Base-by-base conservation (phyloP, 2,888 invertebrate genomes). In the Eupithecia subfuscata region DNA sequence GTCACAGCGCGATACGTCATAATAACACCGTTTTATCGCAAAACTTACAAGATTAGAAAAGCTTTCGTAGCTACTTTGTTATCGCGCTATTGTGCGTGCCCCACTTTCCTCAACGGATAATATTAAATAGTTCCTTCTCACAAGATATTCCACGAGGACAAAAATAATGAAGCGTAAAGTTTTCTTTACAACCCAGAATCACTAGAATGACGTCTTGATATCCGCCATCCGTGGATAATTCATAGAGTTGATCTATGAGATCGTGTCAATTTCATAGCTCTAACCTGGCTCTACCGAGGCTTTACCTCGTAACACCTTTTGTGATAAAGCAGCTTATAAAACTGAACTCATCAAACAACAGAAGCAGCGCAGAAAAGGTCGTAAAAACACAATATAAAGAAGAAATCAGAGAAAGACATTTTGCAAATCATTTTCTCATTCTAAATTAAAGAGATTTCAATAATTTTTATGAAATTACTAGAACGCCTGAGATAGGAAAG, bases 21-120 rank as follows among this genome's bases (percentile, higher is more conserved):
- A 70, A 77, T 73, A 74, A 69, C 71, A 69, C 18, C 14, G 69
- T 75, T 79, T 81, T 79, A 78, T 78, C 79, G 81, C 76, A 73
- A 76, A 80, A 80, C 75, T 75, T 76, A 71, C 68, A 75, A 73
- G 80, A 77, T 77, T 78, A 79, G 73, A 75, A 77, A 81, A 82
- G 80, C 80, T 80, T 78, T 76, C 75, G 73, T 71, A 67, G 75
- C 73, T 73, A 78, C 80, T 80, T 68, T 70, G 83, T 85, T 86
- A 86, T 86, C 86, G 84, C 74, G 70, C 77, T 73, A 82, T 78
- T 82, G 85, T 81, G 79, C 75, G 80, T 82, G 86, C 74, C 79
- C 87, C 75, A 87, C 83, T 87, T 86, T 85, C 83, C 76, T 68
- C 25, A 70, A 75, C 78, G 81, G 83, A 83, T 82, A 84, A 81